Percentiles rank a stretch among this genome's conserved stretches.
Evolutionary conservation across 2,113 vertebrate genomes (phyloP).

Genomic region (Ginglymostoma cirratum): DNA sequence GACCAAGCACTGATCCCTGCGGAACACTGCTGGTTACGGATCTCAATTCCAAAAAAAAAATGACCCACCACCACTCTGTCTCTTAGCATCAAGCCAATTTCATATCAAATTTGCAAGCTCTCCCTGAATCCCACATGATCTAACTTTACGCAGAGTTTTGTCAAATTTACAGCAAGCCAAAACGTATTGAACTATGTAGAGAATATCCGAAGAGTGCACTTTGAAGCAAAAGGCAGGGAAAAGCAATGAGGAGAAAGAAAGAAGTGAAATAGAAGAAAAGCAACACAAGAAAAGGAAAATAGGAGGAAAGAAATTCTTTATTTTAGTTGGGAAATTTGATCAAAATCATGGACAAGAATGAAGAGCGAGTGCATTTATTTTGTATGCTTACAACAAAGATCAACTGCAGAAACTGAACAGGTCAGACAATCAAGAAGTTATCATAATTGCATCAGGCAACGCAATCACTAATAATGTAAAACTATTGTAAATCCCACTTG

Average conservation of each 20-base stretch:
- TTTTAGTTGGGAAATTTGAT: neutral
- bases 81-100: no score
- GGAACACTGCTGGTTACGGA: no score
- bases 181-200: neutral
- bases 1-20: no score
- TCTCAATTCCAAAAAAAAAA: no score
- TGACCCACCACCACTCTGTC: no score
- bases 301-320: neutral
- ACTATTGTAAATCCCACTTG: neutral
- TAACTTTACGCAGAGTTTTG: no score
- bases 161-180: neutral
- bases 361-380: neutral
- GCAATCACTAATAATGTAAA: neutral
- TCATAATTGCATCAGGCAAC: neutral
- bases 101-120: no score
- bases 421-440: neutral
- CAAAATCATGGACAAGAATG: neutral
- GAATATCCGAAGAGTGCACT: neutral
- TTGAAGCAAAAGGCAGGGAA: neutral
- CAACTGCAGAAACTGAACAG: neutral
- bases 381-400: neutral
- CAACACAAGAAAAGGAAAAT: neutral
- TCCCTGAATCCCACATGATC: no score
- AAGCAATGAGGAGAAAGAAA: neutral
- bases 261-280: neutral